phyloP scores from a whole-genome alignment of 1,140 invertebrate genomes.

The Octopus bimaculoides region DNA sequence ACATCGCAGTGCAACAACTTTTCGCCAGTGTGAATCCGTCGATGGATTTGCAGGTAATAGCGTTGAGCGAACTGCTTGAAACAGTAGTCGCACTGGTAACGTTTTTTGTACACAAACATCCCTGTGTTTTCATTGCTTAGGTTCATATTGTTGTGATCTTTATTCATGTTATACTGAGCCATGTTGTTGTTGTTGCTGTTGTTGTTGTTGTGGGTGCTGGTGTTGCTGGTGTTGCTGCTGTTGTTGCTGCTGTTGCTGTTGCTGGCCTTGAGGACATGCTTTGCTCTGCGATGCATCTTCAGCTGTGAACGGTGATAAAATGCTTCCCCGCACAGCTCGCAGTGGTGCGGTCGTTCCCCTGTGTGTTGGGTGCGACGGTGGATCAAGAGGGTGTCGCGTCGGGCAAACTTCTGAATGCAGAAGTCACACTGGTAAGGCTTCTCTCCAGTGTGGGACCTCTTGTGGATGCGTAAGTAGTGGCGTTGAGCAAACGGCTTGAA shows the following conservation, averaged over 20 bases:
- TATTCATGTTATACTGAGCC: too few species aligned
- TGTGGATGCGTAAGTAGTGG: conserved; percentile 24
- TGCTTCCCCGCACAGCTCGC: conserved; percentile 17
- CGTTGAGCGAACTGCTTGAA: conserved; percentile 1
- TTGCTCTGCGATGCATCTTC: conserved; percentile 4
- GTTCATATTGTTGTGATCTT: neutral
- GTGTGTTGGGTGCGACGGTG: conserved; percentile 12
- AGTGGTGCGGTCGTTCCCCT: conserved; percentile 15
- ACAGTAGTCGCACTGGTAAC: conserved; percentile 19
- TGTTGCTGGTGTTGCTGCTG: neutral
- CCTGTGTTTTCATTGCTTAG: neutral
- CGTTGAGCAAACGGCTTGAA: conserved; percentile 70
- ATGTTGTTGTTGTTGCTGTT: neutral
- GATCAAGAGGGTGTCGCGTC: neutral
- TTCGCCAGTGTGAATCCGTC: conserved; percentile 11
- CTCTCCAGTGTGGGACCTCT: conserved; percentile 14
- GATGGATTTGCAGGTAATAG: conserved; percentile 16
- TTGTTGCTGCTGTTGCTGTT: neutral
- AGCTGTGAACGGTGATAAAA: conserved; percentile 11
- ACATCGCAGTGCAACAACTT: conserved; percentile 11
- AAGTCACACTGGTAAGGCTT: conserved; percentile 13
- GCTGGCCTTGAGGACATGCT: neutral
- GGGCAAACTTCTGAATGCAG: conserved; percentile 16
- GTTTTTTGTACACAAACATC: conserved; percentile 62
- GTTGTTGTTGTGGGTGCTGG: neutral